Evolutionary conservation across 1,140 invertebrate species (phyloP).

Genomic region (Sesamia nonagrioides): DNA sequence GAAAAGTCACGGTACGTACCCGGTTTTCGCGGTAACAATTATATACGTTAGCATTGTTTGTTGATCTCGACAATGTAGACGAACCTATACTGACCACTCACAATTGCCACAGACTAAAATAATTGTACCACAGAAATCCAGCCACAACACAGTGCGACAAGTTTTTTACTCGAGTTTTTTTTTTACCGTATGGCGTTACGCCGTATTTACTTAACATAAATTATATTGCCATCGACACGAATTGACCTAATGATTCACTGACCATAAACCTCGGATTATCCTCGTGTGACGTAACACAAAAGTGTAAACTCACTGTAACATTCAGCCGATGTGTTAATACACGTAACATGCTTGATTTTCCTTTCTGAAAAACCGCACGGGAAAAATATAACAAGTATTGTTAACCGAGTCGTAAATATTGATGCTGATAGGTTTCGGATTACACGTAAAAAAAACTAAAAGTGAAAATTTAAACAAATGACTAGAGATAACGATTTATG

Average conservation of each 20-base stretch:
- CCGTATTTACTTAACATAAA: constrained; percentile 76
- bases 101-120: constrained; percentile 70
- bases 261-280: constrained; percentile 80
- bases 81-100: constrained; percentile 56
- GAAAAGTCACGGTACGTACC: constrained; percentile 60
- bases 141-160: constrained; percentile 57
- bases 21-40: constrained; percentile 73
- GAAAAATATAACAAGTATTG: constrained; percentile 24
- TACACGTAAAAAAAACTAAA: not conserved
- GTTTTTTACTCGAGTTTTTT: constrained; percentile 49
- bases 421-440: not conserved
- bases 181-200: constrained; percentile 66
- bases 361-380: constrained; percentile 39
- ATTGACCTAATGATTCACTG: constrained; percentile 85
- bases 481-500: too few species aligned
- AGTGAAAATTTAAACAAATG: too few species aligned
- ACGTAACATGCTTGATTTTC: constrained; percentile 49
- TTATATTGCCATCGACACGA: constrained; percentile 81
- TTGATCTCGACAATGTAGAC: constrained; percentile 68
- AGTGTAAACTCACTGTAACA: constrained; percentile 60
- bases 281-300: constrained; percentile 78
- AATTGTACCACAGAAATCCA: constrained; percentile 52
- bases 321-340: constrained; percentile 53
- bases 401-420: constrained; percentile 3
- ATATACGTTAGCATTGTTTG: constrained; percentile 75